Evolutionary conservation across 2,113 vertebrate species (phyloP), one percentile per base, ranked within the genome.

Genomic region (Tachysurus fulvidraco): DNA sequence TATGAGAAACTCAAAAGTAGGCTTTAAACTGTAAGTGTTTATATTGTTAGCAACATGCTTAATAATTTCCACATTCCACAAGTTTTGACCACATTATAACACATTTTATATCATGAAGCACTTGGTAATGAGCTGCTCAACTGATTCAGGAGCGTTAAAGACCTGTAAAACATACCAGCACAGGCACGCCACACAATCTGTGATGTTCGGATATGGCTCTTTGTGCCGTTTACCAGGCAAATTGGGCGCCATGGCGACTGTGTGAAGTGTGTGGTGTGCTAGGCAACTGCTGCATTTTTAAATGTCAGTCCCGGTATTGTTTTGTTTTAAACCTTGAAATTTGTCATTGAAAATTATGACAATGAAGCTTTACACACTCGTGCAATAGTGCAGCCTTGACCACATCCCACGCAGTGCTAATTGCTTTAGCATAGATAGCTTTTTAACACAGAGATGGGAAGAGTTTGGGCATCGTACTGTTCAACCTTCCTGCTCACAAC

Each of bases 141-240:
- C 10, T 41, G 28, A 59, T 28, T 60, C 30, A 57, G 17, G 23
- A 59, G 55, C 30, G 12, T 80, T 80, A 41, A 59, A 80, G 78
- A 80, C n/a, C 55, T 44, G 55, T 19, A 81, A 60, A 81, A 60
- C 78, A 59, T 23, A 28, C 55, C 78, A 60, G 55, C 30, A 57
- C 41, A 30, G 55, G 19, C 54, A 59, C 19, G 17, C n/a, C 78
- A 41, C 28, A 60, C 55, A 60, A 57, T 81, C 54, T 81, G 78
- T 57, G 82, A 55, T 71, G 55, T 83, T 55, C 65, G 69, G 64
- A 69, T 21, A 71, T 57, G 28, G 52, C 65, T 41, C 52, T 36
- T 69, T 69, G 82, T 83, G 64, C 82, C 50, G n/a, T 69, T 83
- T 83, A 54, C n/a, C 64, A 83, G 44, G 30, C 64, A 69, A 83